Conservation (phyloP, 2,113 vertebrate species). For the Takifugu bimaculatus region DNA sequence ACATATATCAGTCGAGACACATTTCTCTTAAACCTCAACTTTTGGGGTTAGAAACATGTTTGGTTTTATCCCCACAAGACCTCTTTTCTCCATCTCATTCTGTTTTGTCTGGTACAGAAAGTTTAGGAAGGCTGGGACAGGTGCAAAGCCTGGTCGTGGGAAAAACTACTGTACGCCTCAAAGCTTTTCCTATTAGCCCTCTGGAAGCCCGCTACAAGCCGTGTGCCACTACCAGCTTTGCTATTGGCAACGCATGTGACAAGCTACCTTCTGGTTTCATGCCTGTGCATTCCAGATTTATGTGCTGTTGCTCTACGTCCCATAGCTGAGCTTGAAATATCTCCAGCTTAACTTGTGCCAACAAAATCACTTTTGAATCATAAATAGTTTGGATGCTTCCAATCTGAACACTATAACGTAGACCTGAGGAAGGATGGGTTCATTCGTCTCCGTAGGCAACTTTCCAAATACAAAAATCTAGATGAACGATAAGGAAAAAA, state of each 20-base stretch:
- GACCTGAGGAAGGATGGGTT: conserved; percentile 4
- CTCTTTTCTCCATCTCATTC: conserved; percentile 4
- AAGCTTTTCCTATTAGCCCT: conserved; percentile 41
- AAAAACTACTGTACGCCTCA: conserved; percentile 33
- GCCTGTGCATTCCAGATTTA: conserved; percentile 33
- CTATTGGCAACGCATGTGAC: conserved; percentile 32
- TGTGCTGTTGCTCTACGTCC: conserved; percentile 27
- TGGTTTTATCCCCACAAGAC: neutral
- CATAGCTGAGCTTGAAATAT: conserved; percentile 42
- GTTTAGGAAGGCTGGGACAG: conserved; percentile 21
- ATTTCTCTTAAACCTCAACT: neutral
- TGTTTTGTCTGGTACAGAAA: conserved; percentile 15
- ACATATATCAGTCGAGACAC: neutral
- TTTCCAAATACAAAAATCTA: conserved; percentile 33
- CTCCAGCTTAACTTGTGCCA: conserved; percentile 34
- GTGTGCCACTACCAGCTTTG: conserved; percentile 14
- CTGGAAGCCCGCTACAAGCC: conserved; percentile 12
- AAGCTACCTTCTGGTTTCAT: conserved; percentile 15
- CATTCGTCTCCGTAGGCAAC: conserved; percentile 1
- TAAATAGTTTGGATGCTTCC: conserved; percentile 44
- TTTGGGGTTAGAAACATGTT: conserved; percentile 6
- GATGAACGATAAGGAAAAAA: conserved; percentile 23
- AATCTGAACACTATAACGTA: neutral
- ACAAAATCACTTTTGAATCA: conserved; percentile 41
- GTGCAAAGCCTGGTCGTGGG: conserved; percentile 3